These are phyloP conservation scores for Pogonomyrmex californicus DNA, from an alignment of 1,140 invertebrate species.

Conservation along the genomic window DNA sequence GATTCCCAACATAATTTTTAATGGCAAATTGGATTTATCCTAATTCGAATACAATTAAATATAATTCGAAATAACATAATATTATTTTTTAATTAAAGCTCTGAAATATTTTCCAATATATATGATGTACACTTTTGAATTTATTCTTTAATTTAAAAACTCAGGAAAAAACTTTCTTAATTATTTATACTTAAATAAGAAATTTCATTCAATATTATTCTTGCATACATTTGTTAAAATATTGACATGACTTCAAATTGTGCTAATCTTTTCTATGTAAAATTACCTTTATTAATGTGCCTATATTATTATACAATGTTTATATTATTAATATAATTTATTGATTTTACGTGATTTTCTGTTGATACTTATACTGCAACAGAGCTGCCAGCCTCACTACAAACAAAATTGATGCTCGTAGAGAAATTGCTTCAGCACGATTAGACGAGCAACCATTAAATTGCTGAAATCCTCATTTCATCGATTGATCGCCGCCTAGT, in stretches of 20 bases:
- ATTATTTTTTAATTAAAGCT: not conserved
- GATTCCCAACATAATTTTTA: not conserved
- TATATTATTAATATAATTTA: not conserved
- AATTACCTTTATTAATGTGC: not conserved
- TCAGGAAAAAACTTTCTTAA: not conserved
- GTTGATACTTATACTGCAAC: not conserved
- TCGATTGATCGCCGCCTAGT: constrained; percentile 33
- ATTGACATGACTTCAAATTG: not conserved
- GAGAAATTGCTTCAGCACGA: constrained; percentile 15
- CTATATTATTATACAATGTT: not conserved
- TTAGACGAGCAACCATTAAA: constrained; percentile 18
- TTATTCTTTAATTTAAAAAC: not conserved
- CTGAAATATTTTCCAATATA: not conserved
- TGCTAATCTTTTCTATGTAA: not conserved
- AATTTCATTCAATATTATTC: not conserved
- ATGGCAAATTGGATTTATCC: not conserved
- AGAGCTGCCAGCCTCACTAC: not conserved
- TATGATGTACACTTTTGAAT: not conserved
- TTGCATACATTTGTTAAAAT: not conserved
- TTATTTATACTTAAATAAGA: not conserved
- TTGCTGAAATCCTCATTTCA: constrained; percentile 33
- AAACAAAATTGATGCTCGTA: not conserved
- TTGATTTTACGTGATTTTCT: not conserved
- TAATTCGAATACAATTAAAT: not conserved
- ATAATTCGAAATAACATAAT: not conserved